Evolutionary conservation across 2,113 vertebrate genomes (phyloP).

Genomic region (Microtus oregoni): DNA sequence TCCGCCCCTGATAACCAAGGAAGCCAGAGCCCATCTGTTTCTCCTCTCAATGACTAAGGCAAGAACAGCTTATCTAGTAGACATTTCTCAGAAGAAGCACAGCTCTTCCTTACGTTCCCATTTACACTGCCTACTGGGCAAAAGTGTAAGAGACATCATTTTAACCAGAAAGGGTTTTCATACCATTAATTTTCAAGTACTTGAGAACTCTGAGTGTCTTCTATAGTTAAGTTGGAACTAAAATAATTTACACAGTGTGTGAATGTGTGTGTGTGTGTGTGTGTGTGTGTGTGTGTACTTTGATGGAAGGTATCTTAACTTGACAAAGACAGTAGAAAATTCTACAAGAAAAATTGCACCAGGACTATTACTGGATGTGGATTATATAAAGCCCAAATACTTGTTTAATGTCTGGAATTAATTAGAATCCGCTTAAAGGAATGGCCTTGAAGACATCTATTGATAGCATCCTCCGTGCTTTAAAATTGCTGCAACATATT

Average conservation of each 20-base stretch:
- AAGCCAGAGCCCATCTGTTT: background rate
- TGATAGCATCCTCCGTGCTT: conserved; percentile 24
- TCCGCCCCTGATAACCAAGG: background rate
- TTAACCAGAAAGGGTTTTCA: conserved; percentile 21
- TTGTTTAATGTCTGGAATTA: conserved; percentile 61
- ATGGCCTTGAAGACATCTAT: conserved; percentile 19
- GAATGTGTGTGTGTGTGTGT: background rate
- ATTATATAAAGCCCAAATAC: conserved; percentile 17
- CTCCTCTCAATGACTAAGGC: background rate
- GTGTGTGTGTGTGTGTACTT: background rate
- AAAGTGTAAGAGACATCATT: background rate
- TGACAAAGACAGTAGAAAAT: conserved; percentile 38
- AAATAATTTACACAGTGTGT: conserved; percentile 27
- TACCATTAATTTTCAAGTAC: conserved; percentile 42
- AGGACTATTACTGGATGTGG: conserved; percentile 34
- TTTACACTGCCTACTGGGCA: background rate
- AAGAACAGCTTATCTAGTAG: background rate
- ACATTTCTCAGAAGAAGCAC: background rate
- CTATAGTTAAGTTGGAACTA: background rate
- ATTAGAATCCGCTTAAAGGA: conserved; percentile 56
- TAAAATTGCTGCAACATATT: conserved; percentile 50
- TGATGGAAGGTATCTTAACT: conserved; percentile 51
- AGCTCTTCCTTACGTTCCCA: background rate
- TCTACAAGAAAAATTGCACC: conserved; percentile 16
- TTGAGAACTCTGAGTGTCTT: background rate